These are phyloP conservation scores for Bombyx mandarina DNA, from an alignment of 1,140 invertebrate genomes.

Conservation along the genomic window DNA sequence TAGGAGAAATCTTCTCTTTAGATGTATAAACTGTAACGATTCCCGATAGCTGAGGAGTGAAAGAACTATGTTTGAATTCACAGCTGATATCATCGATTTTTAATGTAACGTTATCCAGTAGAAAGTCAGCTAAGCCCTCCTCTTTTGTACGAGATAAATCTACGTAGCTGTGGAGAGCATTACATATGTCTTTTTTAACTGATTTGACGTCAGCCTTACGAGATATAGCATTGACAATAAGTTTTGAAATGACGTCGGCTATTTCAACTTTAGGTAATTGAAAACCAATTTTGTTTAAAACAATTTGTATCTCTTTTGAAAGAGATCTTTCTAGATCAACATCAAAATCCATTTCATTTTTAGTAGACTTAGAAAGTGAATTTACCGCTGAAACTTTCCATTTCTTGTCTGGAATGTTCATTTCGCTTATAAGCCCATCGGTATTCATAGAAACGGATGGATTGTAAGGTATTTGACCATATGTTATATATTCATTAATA, in stretches of 20 bases:
- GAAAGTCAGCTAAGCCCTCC: not conserved
- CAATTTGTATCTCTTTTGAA: not conserved
- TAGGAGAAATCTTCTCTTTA: slow-evolving; percentile 4
- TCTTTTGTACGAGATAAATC: not conserved
- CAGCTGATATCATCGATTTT: not conserved
- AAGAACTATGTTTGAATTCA: not conserved
- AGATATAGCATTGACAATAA: not conserved
- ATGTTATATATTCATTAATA: slow-evolving; percentile 7
- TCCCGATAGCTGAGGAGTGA: slow-evolving; percentile 2
- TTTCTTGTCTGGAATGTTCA: not conserved
- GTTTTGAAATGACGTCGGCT: not conserved
- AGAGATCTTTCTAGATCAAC: not conserved
- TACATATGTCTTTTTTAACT: not conserved
- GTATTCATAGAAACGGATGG: slow-evolving; percentile 8
- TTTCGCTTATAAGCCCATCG: not conserved
- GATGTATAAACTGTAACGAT: slow-evolving; percentile 12
- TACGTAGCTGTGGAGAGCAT: not conserved
- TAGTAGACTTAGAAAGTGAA: not conserved
- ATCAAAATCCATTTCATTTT: not conserved
- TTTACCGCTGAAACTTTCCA: not conserved
- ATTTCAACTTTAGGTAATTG: not conserved
- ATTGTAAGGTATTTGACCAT: slow-evolving; percentile 12
- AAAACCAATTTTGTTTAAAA: not conserved
- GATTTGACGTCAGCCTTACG: not conserved
- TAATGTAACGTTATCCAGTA: not conserved